Evolutionary conservation across 2,113 vertebrate genomes (phyloP).

Genomic region (Myotis brandtii): DNA sequence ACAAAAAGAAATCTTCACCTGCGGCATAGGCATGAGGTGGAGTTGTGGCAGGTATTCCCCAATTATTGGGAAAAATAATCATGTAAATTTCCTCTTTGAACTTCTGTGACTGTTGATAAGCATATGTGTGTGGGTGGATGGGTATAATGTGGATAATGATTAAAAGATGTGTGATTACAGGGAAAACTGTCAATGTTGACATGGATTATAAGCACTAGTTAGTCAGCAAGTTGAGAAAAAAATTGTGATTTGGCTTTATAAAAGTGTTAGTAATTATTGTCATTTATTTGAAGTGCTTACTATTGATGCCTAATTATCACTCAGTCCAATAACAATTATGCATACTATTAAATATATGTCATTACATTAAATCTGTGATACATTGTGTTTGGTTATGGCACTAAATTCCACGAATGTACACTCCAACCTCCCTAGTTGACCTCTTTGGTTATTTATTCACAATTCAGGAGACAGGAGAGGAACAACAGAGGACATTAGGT

Average conservation of each 20-base stretch:
- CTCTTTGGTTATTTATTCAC: background rate
- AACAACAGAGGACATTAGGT: background rate
- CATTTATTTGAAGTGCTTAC: slow-evolving; percentile 23
- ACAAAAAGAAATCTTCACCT: background rate
- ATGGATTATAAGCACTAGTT: background rate
- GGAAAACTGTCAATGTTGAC: background rate
- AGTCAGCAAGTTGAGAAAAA: slow-evolving; percentile 24
- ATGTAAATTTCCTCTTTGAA: background rate
- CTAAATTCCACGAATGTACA: background rate
- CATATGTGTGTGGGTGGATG: background rate
- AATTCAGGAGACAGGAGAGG: background rate
- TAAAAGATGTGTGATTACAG: slow-evolving; percentile 16
- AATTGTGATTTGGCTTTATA: background rate
- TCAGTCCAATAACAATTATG: background rate
- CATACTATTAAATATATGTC: background rate
- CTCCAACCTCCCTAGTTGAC: background rate
- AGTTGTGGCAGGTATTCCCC: background rate
- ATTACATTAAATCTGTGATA: slow-evolving; percentile 20
- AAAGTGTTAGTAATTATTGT: slow-evolving; percentile 16
- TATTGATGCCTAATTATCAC: background rate
- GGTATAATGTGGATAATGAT: background rate
- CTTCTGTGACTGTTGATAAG: background rate
- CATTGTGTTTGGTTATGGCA: background rate
- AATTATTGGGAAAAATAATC: background rate
- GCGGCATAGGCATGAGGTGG: background rate